Base-by-base conservation (phyloP, 2,797 vertebrate genomes). In the Myripristis murdjan region DNA sequence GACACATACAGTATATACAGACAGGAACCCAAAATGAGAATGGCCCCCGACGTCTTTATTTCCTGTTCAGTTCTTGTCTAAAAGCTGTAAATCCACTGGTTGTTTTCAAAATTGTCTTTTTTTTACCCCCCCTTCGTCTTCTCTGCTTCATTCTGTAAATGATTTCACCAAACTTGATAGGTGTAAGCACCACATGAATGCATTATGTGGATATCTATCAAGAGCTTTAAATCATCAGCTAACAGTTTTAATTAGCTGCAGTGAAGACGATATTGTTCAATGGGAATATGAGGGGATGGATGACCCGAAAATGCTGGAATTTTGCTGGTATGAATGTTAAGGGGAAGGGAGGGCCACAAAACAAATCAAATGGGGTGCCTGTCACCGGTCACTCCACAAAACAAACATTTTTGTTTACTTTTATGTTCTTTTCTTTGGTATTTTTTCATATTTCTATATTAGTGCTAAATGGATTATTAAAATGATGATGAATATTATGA, bases 371-470 rank as follows among this genome's bases (percentile, higher is more conserved):
- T 9, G 53, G 67, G 58, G 64, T 74, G 84, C 80, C 65, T 63
- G 61, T 9, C 4, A 82, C 54, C 5, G 8, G 69, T 85, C 78
- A 51, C 78, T 65, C 77, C 67, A 57, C 62, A 57, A 86, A 78
- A 83, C 74, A 79, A 77, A 41, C 54, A 54, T 83, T 57, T 86
- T 83, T 77, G 46, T 86, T 88, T 79, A 87, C 79, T 75, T 89
- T 90, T 78, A 63, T 53, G 71, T 90, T 91, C 35, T 89, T 89
- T 91, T 81, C 76, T 89, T 92, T 90, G 82, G 74, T 87, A 79
- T 82, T 88, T 91, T 92, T 93, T 92, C 91, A 93, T 87, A 91
- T 93, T 94, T 93, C 90, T 93, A 92, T 90, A 92, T 84, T 89
- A 90, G 90, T 93, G 89, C 85, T 92, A 88, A 89, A 92, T 93